Base-by-base conservation (phyloP, 2,888 invertebrate species). In the Hypselothyrea guttata region DNA sequence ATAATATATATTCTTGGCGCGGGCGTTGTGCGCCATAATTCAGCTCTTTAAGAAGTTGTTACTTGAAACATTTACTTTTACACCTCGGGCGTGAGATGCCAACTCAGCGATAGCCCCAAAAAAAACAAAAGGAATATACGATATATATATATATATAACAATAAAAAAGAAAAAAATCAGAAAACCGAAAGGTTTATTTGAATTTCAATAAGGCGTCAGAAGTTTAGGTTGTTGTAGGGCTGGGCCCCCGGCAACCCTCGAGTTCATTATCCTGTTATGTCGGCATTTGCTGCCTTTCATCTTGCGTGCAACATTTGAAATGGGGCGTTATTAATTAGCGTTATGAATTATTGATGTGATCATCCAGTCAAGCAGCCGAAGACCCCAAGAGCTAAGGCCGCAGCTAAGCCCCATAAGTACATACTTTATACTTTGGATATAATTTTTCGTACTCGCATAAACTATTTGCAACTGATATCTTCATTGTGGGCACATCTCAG, bases 301-400 rank as follows among this genome's bases (percentile, higher is more conserved):
- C 83, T 84, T 57, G 62, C 76, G 71, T 62, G 76, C 84, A 70
- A 70, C 67, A 69, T 67, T 76, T 69, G 63, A 70, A 70, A 48
- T 51, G 69, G 85, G 88, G 89, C 88, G 88, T 89, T 89, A 88
- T 89, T 88, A 89, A 89, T 89, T 89, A 89, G 84, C 79, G 74
- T 83, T 78, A 87, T 89, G 88, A 89, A 89, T 89, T 89, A 89
- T 89, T 86, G 84, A 88, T 88, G 69, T 44, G 38, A 38, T 7
- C 15, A 13, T 7, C 34, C 2, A 11, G n/a, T n/a, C n/a, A n/a
- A n/a, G n/a, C n/a, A n/a, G n/a, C n/a, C n/a, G n/a, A n/a, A n/a
- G n/a, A n/a, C n/a, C n/a, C n/a, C n/a, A n/a, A n/a, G n/a, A n/a
- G n/a, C n/a, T n/a, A n/a, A n/a, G n/a, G n/a, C n/a, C n/a, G n/a